Percentiles rank a stretch among this genome's conserved stretches.
These are phyloP conservation scores for Acanthurus tractus DNA, from an alignment of 2,797 vertebrate species.

Conservation along the genomic window DNA sequence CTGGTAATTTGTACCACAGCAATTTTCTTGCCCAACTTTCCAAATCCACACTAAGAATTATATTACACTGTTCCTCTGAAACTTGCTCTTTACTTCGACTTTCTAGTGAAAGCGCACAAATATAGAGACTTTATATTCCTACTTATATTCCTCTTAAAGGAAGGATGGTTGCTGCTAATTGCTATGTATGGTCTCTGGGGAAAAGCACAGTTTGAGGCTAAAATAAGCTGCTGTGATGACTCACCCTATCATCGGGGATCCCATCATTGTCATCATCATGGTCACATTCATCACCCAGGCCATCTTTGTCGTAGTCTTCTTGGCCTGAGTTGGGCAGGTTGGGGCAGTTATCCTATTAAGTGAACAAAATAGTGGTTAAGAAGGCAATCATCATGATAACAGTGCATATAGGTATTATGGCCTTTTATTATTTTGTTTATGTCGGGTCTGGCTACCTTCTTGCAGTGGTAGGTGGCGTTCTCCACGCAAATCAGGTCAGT, in stretches of 20 bases:
- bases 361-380: conserved; percentile 64
- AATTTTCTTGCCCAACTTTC: conserved; percentile 71
- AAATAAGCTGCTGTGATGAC: conserved; percentile 69
- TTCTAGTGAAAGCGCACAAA: conserved; percentile 56
- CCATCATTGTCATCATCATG: conserved; percentile 96
- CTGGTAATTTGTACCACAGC: conserved; percentile 70
- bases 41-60: conserved; percentile 76
- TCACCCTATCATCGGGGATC: conserved; percentile 96
- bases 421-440: conserved; percentile 40
- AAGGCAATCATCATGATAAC: conserved; percentile 57
- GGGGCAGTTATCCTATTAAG: conserved; percentile 95
- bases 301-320: conserved; percentile 98
- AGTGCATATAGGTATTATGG: conserved; percentile 40
- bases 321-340: conserved; percentile 99
- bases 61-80: conserved; percentile 62
- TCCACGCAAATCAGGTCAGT: conserved; percentile 91
- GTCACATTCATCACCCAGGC: conserved; percentile 97
- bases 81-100: conserved; percentile 65
- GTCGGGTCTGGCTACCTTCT: conserved; percentile 88
- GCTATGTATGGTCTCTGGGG: conserved; percentile 70
- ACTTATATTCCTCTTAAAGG: conserved; percentile 50
- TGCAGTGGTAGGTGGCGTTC: conserved; percentile 99
- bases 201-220: conserved; percentile 49
- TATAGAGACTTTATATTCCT: conserved; percentile 62
- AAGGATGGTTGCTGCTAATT: conserved; percentile 73